Conservation (phyloP, 2,888 invertebrate genomes). For the Cecidostiba fungosa region DNA sequence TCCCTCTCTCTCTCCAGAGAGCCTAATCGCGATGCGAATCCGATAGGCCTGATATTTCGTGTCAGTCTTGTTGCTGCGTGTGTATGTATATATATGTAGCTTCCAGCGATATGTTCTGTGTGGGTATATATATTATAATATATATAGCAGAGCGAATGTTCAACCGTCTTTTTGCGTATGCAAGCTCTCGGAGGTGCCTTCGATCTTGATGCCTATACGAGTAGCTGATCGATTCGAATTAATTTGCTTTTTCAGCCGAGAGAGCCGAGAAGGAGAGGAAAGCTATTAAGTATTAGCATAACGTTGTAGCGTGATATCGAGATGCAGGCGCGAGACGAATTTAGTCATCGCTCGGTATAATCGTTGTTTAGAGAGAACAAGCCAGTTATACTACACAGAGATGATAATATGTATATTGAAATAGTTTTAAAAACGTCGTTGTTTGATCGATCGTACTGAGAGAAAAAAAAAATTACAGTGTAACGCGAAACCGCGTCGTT, state of each 20-base stretch:
- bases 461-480: not conserved
- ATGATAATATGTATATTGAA: conserved; percentile 23
- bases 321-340: conserved; percentile 18
- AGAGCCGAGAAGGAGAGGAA: conserved; percentile 21
- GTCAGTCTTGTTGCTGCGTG: not conserved
- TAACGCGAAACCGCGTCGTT: not conserved
- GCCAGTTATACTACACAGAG: not conserved
- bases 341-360: conserved; percentile 11
- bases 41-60: conserved; percentile 48
- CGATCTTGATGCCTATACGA: conserved; percentile 13
- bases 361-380: not conserved
- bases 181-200: not conserved
- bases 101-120: not conserved
- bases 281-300: conserved; percentile 48
- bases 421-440: not conserved
- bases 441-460: too few relatives aligned
- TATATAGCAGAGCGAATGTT: conserved; percentile 7
- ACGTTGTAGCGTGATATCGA: not conserved
- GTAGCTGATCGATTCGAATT: conserved; percentile 48
- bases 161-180: conserved; percentile 35
- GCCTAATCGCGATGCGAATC: conserved; percentile 57
- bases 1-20: not conserved
- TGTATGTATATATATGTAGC: not conserved
- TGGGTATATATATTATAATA: not conserved
- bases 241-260: conserved; percentile 24